Conservation (phyloP, 2,888 invertebrate species). For the Campoplex capitator region DNA sequence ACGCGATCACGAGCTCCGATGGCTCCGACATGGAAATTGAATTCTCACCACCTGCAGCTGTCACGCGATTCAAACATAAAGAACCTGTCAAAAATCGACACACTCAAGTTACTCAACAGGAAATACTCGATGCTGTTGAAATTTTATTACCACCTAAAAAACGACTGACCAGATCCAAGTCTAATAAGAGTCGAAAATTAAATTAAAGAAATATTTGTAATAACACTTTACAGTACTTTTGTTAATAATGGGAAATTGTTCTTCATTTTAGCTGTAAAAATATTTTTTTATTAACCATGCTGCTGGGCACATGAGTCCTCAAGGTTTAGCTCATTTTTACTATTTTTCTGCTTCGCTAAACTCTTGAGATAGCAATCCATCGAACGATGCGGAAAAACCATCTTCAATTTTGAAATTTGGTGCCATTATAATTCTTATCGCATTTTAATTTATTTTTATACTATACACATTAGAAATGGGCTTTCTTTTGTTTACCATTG, state of each 20-base stretch:
- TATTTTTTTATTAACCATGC: not conserved
- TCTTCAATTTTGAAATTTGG: not conserved
- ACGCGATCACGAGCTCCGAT: slow-evolving; percentile 70
- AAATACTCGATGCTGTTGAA: slow-evolving; percentile 71
- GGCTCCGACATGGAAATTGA: slow-evolving; percentile 77
- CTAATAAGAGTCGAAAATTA: slow-evolving; percentile 1
- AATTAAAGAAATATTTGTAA: not conserved
- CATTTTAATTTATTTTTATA: not conserved
- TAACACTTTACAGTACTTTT: not conserved
- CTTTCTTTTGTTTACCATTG: not conserved
- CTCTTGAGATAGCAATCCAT: not conserved
- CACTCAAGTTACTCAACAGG: slow-evolving; percentile 75
- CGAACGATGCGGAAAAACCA: not conserved
- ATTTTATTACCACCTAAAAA: slow-evolving; percentile 3
- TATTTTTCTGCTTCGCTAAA: not conserved
- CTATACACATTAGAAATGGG: not conserved
- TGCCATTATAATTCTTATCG: no score
- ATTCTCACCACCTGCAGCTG: slow-evolving; percentile 76
- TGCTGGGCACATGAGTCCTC: not conserved
- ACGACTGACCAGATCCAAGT: slow-evolving; percentile 39
- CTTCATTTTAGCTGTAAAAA: not conserved
- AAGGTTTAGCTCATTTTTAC: not conserved
- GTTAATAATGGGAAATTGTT: not conserved
- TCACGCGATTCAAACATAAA: slow-evolving; percentile 67
- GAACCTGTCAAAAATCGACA: slow-evolving; percentile 65